Conservation (phyloP, 2,888 invertebrate species). For the Coremacera marginata region DNA sequence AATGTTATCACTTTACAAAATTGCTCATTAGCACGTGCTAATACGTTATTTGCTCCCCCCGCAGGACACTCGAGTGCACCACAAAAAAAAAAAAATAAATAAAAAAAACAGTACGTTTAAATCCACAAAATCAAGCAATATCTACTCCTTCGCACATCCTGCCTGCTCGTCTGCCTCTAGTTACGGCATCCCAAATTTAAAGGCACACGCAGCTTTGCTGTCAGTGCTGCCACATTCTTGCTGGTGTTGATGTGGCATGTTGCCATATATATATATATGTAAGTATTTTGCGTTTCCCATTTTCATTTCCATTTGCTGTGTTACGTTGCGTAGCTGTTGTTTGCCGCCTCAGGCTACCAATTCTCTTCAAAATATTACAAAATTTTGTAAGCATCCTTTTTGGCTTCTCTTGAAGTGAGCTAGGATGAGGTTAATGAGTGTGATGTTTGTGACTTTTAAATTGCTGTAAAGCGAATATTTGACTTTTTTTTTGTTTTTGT, state of each 20-base stretch:
- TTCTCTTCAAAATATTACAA: conserved; percentile 37
- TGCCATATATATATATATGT: conserved; percentile 42
- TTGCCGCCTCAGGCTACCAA: conserved; percentile 47
- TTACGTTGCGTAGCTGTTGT: conserved; percentile 47
- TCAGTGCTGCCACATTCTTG: not conserved
- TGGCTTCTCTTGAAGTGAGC: not conserved
- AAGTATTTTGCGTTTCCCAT: not conserved
- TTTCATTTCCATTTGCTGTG: conserved; percentile 43
- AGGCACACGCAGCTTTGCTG: not conserved
- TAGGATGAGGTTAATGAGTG: not conserved
- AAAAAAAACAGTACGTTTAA: conserved; percentile 24
- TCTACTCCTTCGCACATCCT: not conserved
- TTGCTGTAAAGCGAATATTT: not conserved
- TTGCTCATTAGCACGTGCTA: conserved; percentile 62
- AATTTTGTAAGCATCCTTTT: conserved; percentile 28
- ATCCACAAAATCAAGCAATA: conserved; percentile 4
- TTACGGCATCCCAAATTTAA: not conserved
- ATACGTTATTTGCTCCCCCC: conserved; percentile 47
- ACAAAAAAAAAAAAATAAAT: conserved; percentile 9
- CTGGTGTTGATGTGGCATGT: conserved; percentile 17
- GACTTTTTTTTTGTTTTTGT: no score
- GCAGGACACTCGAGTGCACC: not conserved
- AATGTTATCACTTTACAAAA: conserved; percentile 61
- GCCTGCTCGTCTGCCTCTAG: not conserved
- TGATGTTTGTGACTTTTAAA: conserved; percentile 27